Conservation (phyloP, 2,113 vertebrate species). For the Neolamprologus sp. region DNA sequence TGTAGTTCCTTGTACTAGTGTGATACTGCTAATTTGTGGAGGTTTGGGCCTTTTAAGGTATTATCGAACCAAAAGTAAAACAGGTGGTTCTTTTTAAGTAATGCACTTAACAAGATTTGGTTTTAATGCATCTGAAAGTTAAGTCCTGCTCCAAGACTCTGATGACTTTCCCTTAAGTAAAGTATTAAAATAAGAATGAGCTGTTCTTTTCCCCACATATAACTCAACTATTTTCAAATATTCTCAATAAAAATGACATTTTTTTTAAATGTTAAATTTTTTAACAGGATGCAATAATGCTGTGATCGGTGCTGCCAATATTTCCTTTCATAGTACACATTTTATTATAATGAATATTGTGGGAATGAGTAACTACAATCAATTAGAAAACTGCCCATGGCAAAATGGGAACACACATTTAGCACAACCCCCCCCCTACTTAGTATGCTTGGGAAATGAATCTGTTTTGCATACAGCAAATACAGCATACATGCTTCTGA, state of each 20-base stretch:
- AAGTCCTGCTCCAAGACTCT: not conserved
- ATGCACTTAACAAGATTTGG: not conserved
- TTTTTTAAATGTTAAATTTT: not conserved
- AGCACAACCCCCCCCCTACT: not conserved
- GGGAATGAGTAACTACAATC: slow-evolving; percentile 11
- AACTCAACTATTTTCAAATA: not conserved
- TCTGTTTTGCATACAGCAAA: not conserved
- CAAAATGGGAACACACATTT: slow-evolving; percentile 35
- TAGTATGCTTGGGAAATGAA: slow-evolving; percentile 11
- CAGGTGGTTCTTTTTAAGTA: not conserved
- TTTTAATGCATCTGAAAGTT: not conserved
- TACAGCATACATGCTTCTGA: not conserved
- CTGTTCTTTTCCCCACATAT: fast-evolving
- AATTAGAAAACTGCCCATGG: slow-evolving; percentile 24
- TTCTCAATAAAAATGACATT: not conserved
- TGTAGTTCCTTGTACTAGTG: not conserved
- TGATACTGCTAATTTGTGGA: not conserved
- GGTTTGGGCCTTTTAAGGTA: not conserved
- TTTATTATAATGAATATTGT: slow-evolving; percentile 7
- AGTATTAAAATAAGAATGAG: not conserved
- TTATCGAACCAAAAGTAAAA: not conserved
- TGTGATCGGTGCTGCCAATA: not conserved
- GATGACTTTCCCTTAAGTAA: not conserved
- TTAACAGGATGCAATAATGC: not conserved
- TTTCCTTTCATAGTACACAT: not conserved